Percentiles rank a stretch among this genome's conserved stretches.
Conservation (phyloP, 2,888 invertebrate species). For the Macaria notata region DNA sequence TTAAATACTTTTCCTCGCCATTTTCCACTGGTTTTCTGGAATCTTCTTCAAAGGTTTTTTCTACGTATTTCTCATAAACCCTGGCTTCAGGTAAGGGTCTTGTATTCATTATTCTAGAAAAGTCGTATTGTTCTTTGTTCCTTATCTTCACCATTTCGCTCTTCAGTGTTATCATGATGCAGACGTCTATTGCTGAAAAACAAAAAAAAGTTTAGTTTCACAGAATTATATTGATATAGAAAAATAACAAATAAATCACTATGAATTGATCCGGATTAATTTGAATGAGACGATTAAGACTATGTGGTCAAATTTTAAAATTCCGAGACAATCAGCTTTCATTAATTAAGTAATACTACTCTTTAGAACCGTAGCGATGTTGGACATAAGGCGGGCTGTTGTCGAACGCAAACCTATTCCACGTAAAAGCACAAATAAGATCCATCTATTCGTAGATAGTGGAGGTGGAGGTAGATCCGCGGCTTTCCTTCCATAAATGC, state of each 20-base stretch:
- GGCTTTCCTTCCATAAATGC: too few species aligned
- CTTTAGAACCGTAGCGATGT: too few species aligned
- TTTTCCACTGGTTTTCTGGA: neutral
- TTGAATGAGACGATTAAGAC: too few species aligned
- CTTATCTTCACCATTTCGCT: constrained; percentile 12
- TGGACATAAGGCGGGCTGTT: too few species aligned
- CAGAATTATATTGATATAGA: neutral
- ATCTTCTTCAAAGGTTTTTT: neutral
- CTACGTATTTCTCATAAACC: neutral
- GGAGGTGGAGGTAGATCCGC: too few species aligned
- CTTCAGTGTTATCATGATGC: constrained; percentile 8
- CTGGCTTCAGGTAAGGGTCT: neutral
- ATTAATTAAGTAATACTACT: too few species aligned
- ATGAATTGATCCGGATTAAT: too few species aligned
- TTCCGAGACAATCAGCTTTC: too few species aligned
- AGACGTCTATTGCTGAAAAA: constrained; percentile 11
- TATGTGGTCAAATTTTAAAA: too few species aligned
- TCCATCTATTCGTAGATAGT: too few species aligned
- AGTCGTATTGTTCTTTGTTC: constrained; percentile 10
- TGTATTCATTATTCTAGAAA: neutral
- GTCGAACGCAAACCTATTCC: too few species aligned
- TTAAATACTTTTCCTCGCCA: neutral
- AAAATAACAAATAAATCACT: neutral
- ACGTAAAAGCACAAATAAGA: too few species aligned
- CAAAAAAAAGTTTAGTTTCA: neutral